Evolutionary conservation across 2,888 invertebrate species (phyloP), one percentile per base, ranked within the genome.

Genomic region (Mesochorus sp.): DNA sequence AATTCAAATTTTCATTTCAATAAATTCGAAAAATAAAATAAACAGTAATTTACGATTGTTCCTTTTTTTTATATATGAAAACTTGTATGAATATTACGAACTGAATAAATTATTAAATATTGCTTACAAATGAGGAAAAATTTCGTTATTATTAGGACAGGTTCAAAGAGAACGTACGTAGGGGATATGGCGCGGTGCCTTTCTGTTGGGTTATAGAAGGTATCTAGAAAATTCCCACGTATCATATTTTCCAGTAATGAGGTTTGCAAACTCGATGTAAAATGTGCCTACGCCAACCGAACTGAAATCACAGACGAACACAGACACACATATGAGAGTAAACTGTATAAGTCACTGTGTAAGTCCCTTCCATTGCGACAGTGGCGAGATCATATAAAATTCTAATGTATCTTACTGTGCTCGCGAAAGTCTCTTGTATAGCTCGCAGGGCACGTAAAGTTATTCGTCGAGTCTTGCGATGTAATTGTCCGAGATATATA

Each of bases 191-290:
- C 24, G n/a, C n/a, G 49, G n/a, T 24, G 49, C 26, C 49, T 68
- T 68, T 68, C 55, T 24, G 68, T 57, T 57, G 49, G 12, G 53
- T 53, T 53, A 24, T 57, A 57, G 17, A 55, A 14, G 51, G 37
- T 71, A 12, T 51, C 57, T 34, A 59, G 47, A 44, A n/a, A 76
- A 73, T 72, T 67, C 77, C 62, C 72, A 77, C 67, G 73, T 68
- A 64, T 62, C 61, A 28, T 39, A 72, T 72, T 77, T 62, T n/a
- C 62, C 42, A 42, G 61, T 73, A 68, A 73, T 62, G 71, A 64
- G 68, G 59, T 76, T 73, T 31, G 67, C 67, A 21, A 68, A 66
- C 44, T 66, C 42, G 21, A 49, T 39, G 57, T 34, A 14, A 31
- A 72, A 47, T 51, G 68, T 68, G 61, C 67, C 72, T 73, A 71